Conservation (phyloP, 2,888 invertebrate species). For the Apodemia duryi region DNA sequence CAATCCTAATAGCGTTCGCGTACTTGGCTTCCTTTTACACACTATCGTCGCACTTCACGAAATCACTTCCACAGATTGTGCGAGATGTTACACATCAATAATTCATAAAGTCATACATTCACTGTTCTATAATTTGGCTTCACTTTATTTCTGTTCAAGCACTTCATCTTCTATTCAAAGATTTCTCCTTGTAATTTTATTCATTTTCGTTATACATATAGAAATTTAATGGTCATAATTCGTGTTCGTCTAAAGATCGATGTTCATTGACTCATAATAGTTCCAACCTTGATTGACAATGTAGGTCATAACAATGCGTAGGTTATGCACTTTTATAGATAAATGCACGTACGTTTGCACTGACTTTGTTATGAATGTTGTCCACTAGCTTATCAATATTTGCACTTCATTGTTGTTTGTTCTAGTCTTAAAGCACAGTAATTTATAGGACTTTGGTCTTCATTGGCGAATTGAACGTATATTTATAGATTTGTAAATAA, state of each 20-base stretch:
- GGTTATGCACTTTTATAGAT: slow-evolving; percentile 23
- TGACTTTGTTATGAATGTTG: slow-evolving; percentile 17
- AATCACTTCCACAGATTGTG: too few species aligned
- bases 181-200: background rate
- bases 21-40: too few species aligned
- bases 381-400: slow-evolving; percentile 6
- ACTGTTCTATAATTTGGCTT: too few species aligned
- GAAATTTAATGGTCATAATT: slow-evolving; percentile 14
- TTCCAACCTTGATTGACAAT: slow-evolving; percentile 24
- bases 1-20: too few species aligned
- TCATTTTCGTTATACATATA: slow-evolving; percentile 13
- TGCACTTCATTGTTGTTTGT: slow-evolving; percentile 9
- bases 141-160: too few species aligned
- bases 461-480: background rate
- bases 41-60: too few species aligned
- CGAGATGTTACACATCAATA: too few species aligned
- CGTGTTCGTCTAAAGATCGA: slow-evolving; percentile 22
- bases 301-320: slow-evolving; percentile 25
- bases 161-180: too few species aligned
- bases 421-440: background rate
- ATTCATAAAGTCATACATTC: too few species aligned
- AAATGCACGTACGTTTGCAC: slow-evolving; percentile 28
- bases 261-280: slow-evolving; percentile 26
- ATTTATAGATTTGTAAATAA: background rate
- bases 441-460: background rate